phyloP scores from a whole-genome alignment of 2,113 vertebrate species.

The Sclerurus mexicanus region DNA sequence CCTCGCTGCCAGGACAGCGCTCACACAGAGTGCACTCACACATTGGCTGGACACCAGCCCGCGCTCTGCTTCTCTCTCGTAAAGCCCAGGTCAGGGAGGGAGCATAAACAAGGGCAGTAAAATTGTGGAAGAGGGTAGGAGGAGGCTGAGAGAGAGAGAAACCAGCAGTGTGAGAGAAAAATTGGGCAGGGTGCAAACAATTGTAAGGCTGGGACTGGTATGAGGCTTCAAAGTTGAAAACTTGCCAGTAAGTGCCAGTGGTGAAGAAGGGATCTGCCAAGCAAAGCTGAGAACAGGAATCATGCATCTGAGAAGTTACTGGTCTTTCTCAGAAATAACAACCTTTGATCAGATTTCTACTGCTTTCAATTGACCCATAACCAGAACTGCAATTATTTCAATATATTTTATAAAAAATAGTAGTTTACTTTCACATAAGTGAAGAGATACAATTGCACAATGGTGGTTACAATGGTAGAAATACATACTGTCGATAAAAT shows the following conservation, averaged over 20 bases:
- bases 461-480: conserved; percentile 82
- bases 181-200: neutral
- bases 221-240: neutral
- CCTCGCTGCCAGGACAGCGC: neutral
- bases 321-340: neutral
- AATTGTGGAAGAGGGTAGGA: neutral
- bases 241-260: neutral
- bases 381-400: conserved; percentile 64
- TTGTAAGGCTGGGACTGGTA: neutral
- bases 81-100: neutral
- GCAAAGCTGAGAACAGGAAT: neutral
- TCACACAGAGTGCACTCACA: rapidly evolving
- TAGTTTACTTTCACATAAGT: conserved; percentile 82
- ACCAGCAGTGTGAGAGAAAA: neutral
- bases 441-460: conserved; percentile 81
- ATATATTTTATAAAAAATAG: conserved; percentile 88
- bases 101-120: neutral
- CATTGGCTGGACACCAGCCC: rapidly evolving
- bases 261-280: neutral
- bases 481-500: conserved; percentile 72
- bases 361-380: conserved; percentile 32
- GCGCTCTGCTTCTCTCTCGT: neutral
- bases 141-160: neutral
- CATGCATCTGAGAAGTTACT: neutral
- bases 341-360: neutral